A percentile compares a stretch with the other conserved stretches of the same genome.
Evolutionary conservation across 2,113 vertebrate genomes (phyloP).

Genomic region (Poicephalus meyeri): DNA sequence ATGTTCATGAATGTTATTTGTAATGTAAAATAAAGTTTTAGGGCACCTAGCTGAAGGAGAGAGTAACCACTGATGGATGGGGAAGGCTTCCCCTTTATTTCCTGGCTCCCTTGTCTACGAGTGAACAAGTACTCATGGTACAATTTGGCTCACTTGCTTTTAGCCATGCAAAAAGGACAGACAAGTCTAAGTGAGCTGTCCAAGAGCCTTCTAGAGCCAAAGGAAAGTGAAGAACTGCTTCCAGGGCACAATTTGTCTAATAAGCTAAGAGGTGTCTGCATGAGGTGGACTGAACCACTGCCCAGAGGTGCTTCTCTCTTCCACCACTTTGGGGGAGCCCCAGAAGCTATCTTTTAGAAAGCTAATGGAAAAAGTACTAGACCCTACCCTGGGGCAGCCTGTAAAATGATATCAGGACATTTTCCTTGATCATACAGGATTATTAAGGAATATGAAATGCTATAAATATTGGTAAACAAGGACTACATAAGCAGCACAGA

Average conservation of each 20-base stretch:
- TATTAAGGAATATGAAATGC: background rate
- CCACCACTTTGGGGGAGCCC: background rate
- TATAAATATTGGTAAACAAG: background rate
- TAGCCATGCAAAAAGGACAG: accelerated
- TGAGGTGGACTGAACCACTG: background rate
- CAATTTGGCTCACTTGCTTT: background rate
- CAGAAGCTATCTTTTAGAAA: background rate
- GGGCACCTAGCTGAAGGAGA: background rate
- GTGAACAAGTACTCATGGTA: background rate
- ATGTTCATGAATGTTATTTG: background rate
- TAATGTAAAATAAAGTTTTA: background rate
- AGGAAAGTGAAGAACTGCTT: background rate
- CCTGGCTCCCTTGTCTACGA: background rate
- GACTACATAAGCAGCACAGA: background rate
- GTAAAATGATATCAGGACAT: background rate
- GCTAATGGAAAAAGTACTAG: background rate
- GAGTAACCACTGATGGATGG: background rate
- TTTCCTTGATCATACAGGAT: background rate
- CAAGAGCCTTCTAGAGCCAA: background rate
- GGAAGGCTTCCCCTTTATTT: background rate
- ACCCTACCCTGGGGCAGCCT: background rate
- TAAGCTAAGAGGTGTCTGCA: accelerated
- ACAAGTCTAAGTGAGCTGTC: background rate
- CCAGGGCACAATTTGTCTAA: background rate
- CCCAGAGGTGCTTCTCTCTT: background rate